These are phyloP conservation scores for Xenentodon cancila DNA, from an alignment of 2,797 vertebrate genomes.

Conservation along the genomic window DNA sequence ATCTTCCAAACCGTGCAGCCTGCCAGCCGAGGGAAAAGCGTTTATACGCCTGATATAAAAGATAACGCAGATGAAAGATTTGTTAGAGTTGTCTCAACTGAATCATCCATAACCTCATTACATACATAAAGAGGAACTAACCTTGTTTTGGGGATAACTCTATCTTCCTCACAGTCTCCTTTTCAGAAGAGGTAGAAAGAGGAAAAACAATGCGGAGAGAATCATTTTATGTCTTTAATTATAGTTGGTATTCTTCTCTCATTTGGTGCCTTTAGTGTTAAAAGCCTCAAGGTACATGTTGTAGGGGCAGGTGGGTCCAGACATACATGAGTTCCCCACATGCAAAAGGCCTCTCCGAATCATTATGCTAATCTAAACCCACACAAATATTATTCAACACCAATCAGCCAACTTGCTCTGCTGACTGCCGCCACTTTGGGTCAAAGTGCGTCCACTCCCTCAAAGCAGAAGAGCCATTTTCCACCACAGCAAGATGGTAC, in stretches of 20 bases:
- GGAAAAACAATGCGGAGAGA: conserved; percentile 33
- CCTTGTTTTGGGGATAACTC: conserved; percentile 47
- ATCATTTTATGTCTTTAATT: conserved; percentile 41
- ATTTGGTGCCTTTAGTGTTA: background rate
- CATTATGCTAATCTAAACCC: conserved; percentile 17
- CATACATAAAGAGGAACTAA: conserved; percentile 46
- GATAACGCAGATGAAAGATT: conserved; percentile 60
- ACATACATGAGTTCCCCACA: conserved; percentile 14
- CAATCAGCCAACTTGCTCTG: conserved; percentile 10
- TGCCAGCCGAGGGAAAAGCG: conserved; percentile 52
- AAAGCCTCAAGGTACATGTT: conserved; percentile 11
- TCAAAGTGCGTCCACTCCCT: conserved; percentile 34
- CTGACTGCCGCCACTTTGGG: conserved; percentile 38
- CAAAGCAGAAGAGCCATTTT: conserved; percentile 38
- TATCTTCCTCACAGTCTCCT: conserved; percentile 8
- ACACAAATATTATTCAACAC: conserved; percentile 42
- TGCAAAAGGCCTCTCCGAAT: conserved; percentile 9
- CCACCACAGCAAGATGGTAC: conserved; percentile 29
- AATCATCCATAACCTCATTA: conserved; percentile 62
- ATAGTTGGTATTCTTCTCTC: conserved; percentile 25
- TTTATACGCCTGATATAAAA: conserved; percentile 57
- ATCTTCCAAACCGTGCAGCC: conserved; percentile 55
- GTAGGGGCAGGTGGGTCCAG: background rate
- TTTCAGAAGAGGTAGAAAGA: conserved; percentile 9
- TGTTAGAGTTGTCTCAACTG: conserved; percentile 53